Percentiles rank a stretch among this genome's conserved stretches.
These are phyloP conservation scores for Monochamus alternatus DNA, from an alignment of 2,888 invertebrate species.

Conservation along the genomic window DNA sequence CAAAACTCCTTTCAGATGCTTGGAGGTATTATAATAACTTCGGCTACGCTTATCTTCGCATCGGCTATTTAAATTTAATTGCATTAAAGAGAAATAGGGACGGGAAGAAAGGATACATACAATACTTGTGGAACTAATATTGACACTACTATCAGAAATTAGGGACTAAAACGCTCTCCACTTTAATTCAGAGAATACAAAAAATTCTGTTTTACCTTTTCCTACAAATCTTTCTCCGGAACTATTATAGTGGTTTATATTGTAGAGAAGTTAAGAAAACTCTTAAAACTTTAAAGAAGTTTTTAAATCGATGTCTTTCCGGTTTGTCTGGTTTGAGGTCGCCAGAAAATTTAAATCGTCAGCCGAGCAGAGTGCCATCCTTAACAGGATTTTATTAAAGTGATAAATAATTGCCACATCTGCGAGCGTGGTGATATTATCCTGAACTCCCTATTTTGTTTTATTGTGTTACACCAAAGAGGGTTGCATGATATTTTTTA, in stretches of 20 bases:
- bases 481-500: too few relatives aligned
- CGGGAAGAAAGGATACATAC: too few relatives aligned
- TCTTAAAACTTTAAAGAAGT: constrained; percentile 44
- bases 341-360: constrained; percentile 19
- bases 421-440: not conserved
- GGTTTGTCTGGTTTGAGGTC: constrained; percentile 41
- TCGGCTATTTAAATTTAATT: too few relatives aligned
- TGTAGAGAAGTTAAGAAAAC: constrained; percentile 53
- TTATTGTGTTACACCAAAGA: not conserved
- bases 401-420: not conserved
- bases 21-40: too few relatives aligned
- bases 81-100: too few relatives aligned
- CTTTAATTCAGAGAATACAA: not conserved
- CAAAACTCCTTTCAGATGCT: too few relatives aligned
- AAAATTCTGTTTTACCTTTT: constrained; percentile 46
- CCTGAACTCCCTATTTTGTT: not conserved
- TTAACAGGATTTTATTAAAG: not conserved
- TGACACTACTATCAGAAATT: too few relatives aligned
- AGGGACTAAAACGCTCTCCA: too few relatives aligned
- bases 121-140: too few relatives aligned
- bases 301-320: constrained; percentile 52
- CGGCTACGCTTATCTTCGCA: too few relatives aligned
- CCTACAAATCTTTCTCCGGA: constrained; percentile 53
- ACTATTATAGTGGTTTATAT: constrained; percentile 55
- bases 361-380: constrained; percentile 4